phyloP scores from a whole-genome alignment of 2,113 vertebrate genomes.

The Myotis davidii region DNA sequence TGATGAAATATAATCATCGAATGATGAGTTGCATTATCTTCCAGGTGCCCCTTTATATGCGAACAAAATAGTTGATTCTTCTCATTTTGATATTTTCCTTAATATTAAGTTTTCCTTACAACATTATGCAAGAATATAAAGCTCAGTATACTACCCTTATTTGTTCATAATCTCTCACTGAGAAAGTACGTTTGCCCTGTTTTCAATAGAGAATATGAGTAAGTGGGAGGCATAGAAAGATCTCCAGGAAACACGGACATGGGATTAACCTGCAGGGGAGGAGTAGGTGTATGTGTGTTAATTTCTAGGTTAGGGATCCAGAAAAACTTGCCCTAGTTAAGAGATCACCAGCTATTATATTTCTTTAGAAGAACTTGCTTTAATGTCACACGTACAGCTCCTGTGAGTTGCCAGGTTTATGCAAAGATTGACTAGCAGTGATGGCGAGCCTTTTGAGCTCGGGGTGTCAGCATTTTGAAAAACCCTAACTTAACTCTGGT shows the following conservation, averaged over 20 bases:
- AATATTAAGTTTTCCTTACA: background rate
- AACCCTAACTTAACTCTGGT: no score
- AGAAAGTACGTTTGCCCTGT: background rate
- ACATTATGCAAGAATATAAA: conserved; percentile 14
- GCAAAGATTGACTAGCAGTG: background rate
- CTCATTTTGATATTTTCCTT: background rate
- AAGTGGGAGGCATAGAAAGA: background rate
- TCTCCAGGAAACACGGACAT: background rate
- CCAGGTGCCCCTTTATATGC: background rate
- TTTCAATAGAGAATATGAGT: background rate
- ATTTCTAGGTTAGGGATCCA: conserved; percentile 57
- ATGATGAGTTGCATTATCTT: background rate
- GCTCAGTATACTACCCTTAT: background rate
- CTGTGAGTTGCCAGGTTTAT: background rate
- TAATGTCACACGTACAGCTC: background rate
- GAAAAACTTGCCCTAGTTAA: conserved; percentile 53
- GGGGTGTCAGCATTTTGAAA: no score
- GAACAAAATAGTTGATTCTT: background rate
- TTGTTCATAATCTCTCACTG: background rate
- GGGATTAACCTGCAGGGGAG: background rate
- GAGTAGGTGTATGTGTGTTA: no score
- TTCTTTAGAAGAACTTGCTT: conserved; percentile 9
- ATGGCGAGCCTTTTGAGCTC: no score
- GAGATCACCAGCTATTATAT: conserved; percentile 4
- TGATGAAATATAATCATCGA: background rate